Evolutionary conservation across 2,797 vertebrate genomes (phyloP), one percentile per base, ranked within the genome.

Genomic region (Trachurus trachurus): DNA sequence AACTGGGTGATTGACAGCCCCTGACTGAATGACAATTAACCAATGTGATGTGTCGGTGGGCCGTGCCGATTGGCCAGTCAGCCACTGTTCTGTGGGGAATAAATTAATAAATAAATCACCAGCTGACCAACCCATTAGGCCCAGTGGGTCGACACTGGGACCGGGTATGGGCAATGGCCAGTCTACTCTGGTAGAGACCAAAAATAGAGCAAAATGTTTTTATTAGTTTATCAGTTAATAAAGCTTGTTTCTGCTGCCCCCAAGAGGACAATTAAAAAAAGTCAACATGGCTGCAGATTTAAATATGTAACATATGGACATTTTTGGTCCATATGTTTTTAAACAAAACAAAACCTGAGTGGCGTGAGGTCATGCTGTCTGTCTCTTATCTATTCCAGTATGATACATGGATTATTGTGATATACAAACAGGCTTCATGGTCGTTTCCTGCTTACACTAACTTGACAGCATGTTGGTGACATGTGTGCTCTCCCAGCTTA

Each of bases 391-490:
- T 59, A 44, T 74, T 6, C 50, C 16, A 61, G 7, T 31, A 54
- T 47, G 57, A 66, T 54, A 60, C 64, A 80, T 64, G 52, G 29
- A 63, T 73, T 52, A 37, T 58, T 47, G 42, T 66, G 44, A 67
- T 11, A 29, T 31, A 66, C 65, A 62, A 17, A 73, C 26, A 52
- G 47, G 17, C 49, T 65, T 16, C 49, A 52, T 57, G 81, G 74
- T 71, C 74, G 82, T 83, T 86, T 87, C 83, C 83, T 84, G 85
- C 78, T 80, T 66, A 79, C 62, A 70, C 31, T 44, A 66, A 57
- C 60, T 75, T 59, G 76, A 68, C 80, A 82, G 34, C 66, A 59
- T 71, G 44, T 74, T 80, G 76, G 59, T 62, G 71, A 83, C 75
- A 73, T 59, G 11, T 56, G 64, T 74, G 70, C 40, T 56, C 3